Conservation (phyloP, 2,797 vertebrate species). For the Cygnus olor region DNA sequence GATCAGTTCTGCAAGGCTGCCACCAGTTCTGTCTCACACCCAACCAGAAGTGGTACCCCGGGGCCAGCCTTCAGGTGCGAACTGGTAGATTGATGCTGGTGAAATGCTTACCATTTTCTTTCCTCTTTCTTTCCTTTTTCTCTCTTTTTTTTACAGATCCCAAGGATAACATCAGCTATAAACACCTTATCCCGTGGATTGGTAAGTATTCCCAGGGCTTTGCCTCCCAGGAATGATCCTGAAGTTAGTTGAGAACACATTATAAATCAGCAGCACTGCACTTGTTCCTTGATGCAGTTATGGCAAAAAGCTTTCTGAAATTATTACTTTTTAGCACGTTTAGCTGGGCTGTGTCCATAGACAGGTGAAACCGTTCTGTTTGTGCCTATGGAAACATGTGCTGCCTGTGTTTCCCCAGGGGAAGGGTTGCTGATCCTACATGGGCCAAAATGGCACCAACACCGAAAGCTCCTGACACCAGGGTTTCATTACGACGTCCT, state of each 20-base stretch:
- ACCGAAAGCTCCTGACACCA: slow-evolving; percentile 88
- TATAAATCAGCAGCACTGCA: background rate
- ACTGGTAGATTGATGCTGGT: background rate
- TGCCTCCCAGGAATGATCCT: background rate
- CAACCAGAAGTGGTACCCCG: background rate
- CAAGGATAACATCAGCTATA: slow-evolving; percentile 66
- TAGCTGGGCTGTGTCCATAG: background rate
- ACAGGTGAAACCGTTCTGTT: background rate
- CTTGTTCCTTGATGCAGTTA: background rate
- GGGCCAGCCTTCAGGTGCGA: background rate
- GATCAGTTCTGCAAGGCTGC: background rate
- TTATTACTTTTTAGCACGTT: background rate
- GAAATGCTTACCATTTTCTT: background rate
- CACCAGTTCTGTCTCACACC: background rate
- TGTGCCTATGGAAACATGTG: background rate
- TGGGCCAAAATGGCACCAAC: slow-evolving; percentile 89
- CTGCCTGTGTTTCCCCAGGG: slow-evolving; percentile 77
- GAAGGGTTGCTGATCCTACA: slow-evolving; percentile 85
- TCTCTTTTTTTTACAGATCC: slow-evolving; percentile 55
- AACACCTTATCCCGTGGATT: slow-evolving; percentile 64
- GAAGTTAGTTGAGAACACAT: background rate
- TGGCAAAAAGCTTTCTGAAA: background rate
- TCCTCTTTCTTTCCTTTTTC: background rate
- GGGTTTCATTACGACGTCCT: slow-evolving; percentile 91
- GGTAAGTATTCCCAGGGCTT: slow-evolving; percentile 63